phyloP scores from a whole-genome alignment of 2,113 vertebrate species.

The Symphodus melops region DNA sequence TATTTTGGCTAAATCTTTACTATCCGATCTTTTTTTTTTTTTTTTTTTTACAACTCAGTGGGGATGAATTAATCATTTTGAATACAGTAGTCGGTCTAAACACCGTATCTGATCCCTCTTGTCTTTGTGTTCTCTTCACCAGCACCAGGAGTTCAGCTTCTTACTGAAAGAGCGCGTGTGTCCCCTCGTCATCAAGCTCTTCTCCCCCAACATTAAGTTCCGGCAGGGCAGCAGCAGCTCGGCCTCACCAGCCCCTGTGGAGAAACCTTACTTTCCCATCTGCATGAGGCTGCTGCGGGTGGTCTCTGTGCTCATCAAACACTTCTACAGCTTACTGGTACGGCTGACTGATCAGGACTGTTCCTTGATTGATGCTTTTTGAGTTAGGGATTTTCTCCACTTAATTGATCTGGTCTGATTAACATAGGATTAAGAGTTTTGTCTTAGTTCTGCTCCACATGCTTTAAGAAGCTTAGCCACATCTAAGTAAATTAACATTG shows the following conservation, averaged over 20 bases:
- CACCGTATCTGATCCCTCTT: too few relatives aligned
- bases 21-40: too few relatives aligned
- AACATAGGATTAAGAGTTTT: constrained; percentile 54
- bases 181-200: constrained; percentile 98
- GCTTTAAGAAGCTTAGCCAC: constrained; percentile 43
- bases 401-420: constrained; percentile 59
- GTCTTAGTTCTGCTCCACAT: constrained; percentile 50
- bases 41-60: not conserved
- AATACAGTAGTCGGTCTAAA: not conserved
- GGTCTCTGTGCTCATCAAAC: constrained; percentile 98
- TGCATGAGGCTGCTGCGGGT: constrained; percentile 98
- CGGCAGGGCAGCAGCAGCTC: constrained; percentile 92
- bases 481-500: constrained; percentile 32
- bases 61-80: not conserved
- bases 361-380: constrained; percentile 21
- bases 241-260: constrained; percentile 93
- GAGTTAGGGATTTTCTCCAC: constrained; percentile 22
- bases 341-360: not conserved
- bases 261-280: constrained; percentile 99
- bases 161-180: constrained; percentile 98
- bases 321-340: constrained; percentile 97
- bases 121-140: constrained; percentile 42
- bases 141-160: constrained; percentile 99
- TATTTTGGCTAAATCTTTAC: too few relatives aligned
- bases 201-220: constrained; percentile 99